Percentiles rank a stretch among this genome's conserved stretches.
phyloP scores from a whole-genome alignment of 2,888 invertebrate species.

The Punctoribates punctum region DNA sequence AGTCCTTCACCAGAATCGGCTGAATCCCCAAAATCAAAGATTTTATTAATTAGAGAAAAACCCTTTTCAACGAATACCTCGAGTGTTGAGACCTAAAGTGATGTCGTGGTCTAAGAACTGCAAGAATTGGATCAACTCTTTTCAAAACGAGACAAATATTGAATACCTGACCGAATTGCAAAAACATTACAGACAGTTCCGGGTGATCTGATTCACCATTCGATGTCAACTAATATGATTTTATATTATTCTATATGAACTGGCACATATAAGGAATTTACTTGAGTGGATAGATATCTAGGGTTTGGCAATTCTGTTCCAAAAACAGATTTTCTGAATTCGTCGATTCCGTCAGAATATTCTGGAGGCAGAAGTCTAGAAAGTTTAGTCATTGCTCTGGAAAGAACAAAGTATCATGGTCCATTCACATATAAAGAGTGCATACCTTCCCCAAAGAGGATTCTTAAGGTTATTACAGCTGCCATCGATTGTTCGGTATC shows the following conservation, averaged over 20 bases:
- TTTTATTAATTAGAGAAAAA: too few species aligned
- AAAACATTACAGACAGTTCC: slow-evolving; percentile 30
- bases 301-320: slow-evolving; percentile 71
- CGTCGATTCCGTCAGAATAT: slow-evolving; percentile 74
- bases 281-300: slow-evolving; percentile 74
- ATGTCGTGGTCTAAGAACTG: slow-evolving; percentile 89
- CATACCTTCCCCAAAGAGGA: slow-evolving; percentile 65
- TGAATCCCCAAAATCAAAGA: not conserved
- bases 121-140: not conserved
- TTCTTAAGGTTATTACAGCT: slow-evolving; percentile 78
- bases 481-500: slow-evolving; percentile 78
- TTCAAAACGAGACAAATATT: not conserved
- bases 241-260: not conserved
- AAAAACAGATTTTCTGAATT: slow-evolving; percentile 57
- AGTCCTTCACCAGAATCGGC: slow-evolving; percentile 56
- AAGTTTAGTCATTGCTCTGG: slow-evolving; percentile 71
- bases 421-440: not conserved
- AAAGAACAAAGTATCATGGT: not conserved
- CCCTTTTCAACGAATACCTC: too few species aligned
- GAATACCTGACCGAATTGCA: slow-evolving; percentile 43
- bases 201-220: not conserved
- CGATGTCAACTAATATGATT: not conserved
- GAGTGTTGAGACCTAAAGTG: slow-evolving; percentile 71
- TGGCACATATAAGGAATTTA: not conserved
- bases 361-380: slow-evolving; percentile 73